Evolutionary conservation across 2,888 invertebrate genomes (phyloP).

Genomic region (Ditylenchus weischeri): DNA sequence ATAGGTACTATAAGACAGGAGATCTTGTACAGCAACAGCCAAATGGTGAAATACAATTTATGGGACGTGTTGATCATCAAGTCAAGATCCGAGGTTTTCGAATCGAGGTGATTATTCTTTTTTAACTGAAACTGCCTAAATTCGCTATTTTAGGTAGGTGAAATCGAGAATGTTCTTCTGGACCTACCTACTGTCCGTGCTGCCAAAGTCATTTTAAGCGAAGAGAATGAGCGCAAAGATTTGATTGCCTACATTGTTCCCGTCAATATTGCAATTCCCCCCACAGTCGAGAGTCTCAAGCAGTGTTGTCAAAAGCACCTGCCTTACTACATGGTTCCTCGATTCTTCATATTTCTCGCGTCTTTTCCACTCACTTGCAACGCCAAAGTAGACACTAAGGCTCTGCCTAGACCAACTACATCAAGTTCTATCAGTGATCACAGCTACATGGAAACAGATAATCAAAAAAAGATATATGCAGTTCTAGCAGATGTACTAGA

Average conservation of each 20-base stretch:
- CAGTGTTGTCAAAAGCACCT: constrained; percentile 33
- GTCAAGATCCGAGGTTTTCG: constrained; percentile 54
- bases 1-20: constrained; percentile 46
- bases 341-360: constrained; percentile 31
- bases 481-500: constrained; percentile 12
- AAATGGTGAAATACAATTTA: constrained; percentile 39
- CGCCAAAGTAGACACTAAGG: constrained; percentile 35
- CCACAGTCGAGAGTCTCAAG: background rate
- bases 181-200: constrained; percentile 18
- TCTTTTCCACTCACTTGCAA: constrained; percentile 52
- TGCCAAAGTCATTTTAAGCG: constrained; percentile 30
- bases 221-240: constrained; percentile 33
- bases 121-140: too few species aligned
- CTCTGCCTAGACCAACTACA: constrained; percentile 10
- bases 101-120: constrained; percentile 34
- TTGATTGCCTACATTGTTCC: constrained; percentile 35
- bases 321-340: constrained; percentile 47
- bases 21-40: constrained; percentile 38
- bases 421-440: background rate
- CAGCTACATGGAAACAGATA: background rate
- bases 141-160: constrained; percentile 27
- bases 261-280: background rate
- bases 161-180: constrained; percentile 46
- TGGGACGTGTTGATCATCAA: constrained; percentile 50
- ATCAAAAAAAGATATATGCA: background rate